Percentiles rank a stretch among this genome's conserved stretches.
phyloP scores from a whole-genome alignment of 2,113 vertebrate species.

The Gadus chalcogrammus region DNA sequence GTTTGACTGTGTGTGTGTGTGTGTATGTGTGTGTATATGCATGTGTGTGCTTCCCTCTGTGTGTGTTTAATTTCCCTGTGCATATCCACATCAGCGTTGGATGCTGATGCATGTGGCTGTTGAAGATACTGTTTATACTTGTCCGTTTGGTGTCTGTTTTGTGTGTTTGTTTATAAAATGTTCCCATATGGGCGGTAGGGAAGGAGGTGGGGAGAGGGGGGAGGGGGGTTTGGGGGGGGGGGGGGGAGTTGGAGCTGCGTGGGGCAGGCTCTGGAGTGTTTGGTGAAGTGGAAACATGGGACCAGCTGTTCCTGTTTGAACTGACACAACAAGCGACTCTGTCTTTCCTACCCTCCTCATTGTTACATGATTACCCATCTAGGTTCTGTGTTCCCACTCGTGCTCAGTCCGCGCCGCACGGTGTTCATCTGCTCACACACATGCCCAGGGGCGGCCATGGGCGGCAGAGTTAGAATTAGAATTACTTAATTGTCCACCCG shows the following conservation, averaged over 20 bases:
- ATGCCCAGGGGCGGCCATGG: too few relatives aligned
- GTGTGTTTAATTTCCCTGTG: neutral
- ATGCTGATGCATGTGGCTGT: neutral
- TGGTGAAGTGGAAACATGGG: conserved; percentile 42
- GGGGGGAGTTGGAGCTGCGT: neutral
- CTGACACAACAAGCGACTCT: conserved; percentile 18
- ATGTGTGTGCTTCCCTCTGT: neutral
- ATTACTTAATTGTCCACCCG: too few relatives aligned
- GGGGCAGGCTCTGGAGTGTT: conserved; percentile 1
- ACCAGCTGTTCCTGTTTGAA: conserved; percentile 41
- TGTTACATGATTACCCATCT: neutral
- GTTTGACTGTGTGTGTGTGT: neutral
- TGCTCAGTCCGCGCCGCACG: too few relatives aligned
- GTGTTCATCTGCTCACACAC: too few relatives aligned
- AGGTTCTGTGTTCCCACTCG: too few relatives aligned
- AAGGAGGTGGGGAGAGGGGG: neutral
- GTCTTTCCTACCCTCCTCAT: neutral
- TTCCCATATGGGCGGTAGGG: neutral
- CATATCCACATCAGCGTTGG: too few relatives aligned
- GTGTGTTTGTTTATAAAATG: conserved; percentile 26
- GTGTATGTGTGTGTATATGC: neutral
- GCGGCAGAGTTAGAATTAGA: too few relatives aligned
- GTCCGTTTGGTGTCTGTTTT: conserved; percentile 8
- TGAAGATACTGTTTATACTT: neutral
- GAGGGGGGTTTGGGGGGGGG: neutral